Evolutionary conservation across 2,888 invertebrate species (phyloP).

Genomic region (Eugnorisma glareosa): DNA sequence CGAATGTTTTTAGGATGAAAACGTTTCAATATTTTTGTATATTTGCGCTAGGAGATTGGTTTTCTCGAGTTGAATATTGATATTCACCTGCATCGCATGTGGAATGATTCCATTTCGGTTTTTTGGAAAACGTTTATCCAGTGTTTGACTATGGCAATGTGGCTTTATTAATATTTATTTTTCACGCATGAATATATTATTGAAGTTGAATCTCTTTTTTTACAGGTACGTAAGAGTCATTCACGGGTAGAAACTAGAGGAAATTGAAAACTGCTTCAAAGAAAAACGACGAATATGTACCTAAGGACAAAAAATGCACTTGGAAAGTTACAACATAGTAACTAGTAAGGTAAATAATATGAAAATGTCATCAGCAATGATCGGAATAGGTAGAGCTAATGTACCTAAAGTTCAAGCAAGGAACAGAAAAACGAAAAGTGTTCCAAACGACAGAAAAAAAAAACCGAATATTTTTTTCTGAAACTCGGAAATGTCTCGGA

Average conservation of each 20-base stretch:
- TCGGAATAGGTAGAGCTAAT: too few relatives aligned
- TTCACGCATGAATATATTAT: too few relatives aligned
- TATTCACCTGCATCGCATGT: not conserved
- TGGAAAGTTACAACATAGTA: not conserved
- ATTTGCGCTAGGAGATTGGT: slow-evolving; percentile 34
- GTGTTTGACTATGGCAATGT: not conserved
- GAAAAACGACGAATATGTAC: not conserved
- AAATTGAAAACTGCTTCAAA: not conserved
- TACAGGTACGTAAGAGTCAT: slow-evolving; percentile 31
- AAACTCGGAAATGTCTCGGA: too few relatives aligned
- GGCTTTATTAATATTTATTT: not conserved
- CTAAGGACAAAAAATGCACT: not conserved
- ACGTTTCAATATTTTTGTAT: slow-evolving; percentile 29
- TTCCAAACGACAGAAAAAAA: too few relatives aligned
- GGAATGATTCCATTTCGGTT: not conserved
- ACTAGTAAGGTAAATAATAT: not conserved
- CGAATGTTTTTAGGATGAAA: slow-evolving; percentile 38
- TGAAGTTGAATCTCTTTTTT: not conserved
- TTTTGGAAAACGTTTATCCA: not conserved
- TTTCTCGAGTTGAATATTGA: slow-evolving; percentile 33
- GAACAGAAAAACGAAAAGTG: too few relatives aligned
- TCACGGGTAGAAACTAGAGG: not conserved
- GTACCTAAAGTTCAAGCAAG: too few relatives aligned
- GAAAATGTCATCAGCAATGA: not conserved
- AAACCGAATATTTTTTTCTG: too few relatives aligned